phyloP scores from a whole-genome alignment of 2,113 vertebrate species.

The Castor canadensis region DNA sequence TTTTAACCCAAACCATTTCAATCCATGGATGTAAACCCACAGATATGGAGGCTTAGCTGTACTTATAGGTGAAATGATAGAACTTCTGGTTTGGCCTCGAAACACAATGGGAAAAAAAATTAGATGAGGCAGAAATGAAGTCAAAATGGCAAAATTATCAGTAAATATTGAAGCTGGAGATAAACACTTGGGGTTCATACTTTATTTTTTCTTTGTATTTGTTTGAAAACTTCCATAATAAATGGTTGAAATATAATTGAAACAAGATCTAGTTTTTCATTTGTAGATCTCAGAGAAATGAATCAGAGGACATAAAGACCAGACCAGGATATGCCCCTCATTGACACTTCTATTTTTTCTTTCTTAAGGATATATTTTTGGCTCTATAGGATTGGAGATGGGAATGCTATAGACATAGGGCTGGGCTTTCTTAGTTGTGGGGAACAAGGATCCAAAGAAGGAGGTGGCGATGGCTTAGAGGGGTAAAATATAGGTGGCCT shows the following conservation, averaged over 20 bases:
- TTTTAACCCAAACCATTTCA: background rate
- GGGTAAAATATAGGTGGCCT: background rate
- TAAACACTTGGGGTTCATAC: background rate
- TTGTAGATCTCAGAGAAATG: background rate
- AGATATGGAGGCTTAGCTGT: background rate
- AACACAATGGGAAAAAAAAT: background rate
- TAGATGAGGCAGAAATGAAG: background rate
- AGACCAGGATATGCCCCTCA: background rate
- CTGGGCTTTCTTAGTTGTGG: background rate
- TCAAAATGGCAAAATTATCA: background rate
- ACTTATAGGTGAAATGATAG: background rate
- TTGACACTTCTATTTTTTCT: background rate
- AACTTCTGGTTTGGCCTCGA: background rate
- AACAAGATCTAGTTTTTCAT: background rate
- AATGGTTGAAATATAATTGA: background rate
- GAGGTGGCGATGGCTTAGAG: background rate
- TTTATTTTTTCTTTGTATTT: background rate
- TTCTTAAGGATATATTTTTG: background rate
- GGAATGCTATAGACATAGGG: background rate
- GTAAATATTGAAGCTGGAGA: background rate
- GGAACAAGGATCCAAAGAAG: background rate
- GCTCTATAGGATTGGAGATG: background rate
- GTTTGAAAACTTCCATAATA: background rate
- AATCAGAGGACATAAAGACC: background rate
- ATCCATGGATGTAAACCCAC: background rate